Conservation (phyloP, 2,797 vertebrate species). For the Centroberyx gerrardi region DNA sequence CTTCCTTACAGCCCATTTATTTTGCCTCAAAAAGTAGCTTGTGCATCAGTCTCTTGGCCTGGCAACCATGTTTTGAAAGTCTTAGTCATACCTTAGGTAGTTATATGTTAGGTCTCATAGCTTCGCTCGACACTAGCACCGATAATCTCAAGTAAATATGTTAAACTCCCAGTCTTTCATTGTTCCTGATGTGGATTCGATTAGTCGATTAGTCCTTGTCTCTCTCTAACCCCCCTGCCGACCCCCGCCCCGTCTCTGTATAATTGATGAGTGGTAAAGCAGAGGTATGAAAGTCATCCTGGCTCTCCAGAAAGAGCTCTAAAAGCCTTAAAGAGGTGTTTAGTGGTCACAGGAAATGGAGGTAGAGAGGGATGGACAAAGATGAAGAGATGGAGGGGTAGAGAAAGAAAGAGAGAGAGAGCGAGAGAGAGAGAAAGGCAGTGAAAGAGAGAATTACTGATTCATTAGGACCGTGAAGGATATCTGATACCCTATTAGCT, state of each 20-base stretch:
- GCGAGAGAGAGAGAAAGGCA: neutral
- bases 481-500: conserved; percentile 50
- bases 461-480: conserved; percentile 52
- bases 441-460: conserved; percentile 43
- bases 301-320: conserved; percentile 56
- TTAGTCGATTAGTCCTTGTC: conserved; percentile 1
- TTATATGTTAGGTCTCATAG: conserved; percentile 4
- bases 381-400: conserved; percentile 5
- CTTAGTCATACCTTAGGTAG: neutral
- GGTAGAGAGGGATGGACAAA: conserved; percentile 39
- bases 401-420: conserved; percentile 11
- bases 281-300: conserved; percentile 64
- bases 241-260: conserved; percentile 46
- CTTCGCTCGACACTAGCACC: neutral
- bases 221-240: neutral
- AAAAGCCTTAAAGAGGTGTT: conserved; percentile 78
- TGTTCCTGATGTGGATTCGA: conserved; percentile 33
- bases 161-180: neutral
- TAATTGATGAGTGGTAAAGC: conserved; percentile 72
- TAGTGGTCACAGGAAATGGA: conserved; percentile 77
- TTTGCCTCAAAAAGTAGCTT: neutral
- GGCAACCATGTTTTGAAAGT: neutral
- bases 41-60: neutral
- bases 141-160: neutral
- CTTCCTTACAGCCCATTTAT: too few relatives aligned